Conservation (phyloP, 2,113 vertebrate genomes). For the Gallinago media region DNA sequence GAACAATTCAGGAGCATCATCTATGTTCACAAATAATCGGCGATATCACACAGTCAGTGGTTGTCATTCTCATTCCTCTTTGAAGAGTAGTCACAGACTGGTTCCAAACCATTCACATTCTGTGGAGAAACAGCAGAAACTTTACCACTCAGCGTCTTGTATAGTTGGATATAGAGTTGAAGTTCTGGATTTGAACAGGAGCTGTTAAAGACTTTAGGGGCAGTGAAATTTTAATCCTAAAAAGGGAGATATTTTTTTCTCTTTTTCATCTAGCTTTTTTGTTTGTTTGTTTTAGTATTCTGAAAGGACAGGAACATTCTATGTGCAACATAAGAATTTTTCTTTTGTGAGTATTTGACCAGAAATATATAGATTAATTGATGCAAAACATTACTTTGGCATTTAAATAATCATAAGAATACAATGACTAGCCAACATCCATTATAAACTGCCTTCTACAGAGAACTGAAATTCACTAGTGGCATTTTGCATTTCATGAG, state of each 20-base stretch:
- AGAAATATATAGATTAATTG: background rate
- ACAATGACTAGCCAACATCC: rapidly evolving
- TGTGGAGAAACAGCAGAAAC: background rate
- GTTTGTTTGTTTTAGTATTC: background rate
- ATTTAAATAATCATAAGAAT: background rate
- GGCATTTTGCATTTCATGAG: background rate
- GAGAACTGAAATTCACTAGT: background rate
- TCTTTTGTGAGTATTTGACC: background rate
- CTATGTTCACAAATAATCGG: background rate
- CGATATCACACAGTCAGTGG: background rate
- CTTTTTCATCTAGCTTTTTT: background rate
- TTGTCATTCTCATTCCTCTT: background rate
- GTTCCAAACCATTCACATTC: background rate
- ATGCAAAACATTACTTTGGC: background rate
- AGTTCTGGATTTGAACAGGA: background rate
- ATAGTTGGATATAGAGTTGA: background rate
- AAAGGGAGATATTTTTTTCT: background rate
- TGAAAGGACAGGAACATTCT: rapidly evolving
- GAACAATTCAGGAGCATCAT: background rate
- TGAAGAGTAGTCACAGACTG: background rate
- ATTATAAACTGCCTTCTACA: background rate
- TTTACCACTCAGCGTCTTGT: rapidly evolving
- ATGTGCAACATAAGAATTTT: background rate
- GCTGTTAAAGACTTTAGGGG: background rate
- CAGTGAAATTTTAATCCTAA: background rate